Conservation (phyloP, 2,113 vertebrate genomes). For the Halichoeres trimaculatus region DNA sequence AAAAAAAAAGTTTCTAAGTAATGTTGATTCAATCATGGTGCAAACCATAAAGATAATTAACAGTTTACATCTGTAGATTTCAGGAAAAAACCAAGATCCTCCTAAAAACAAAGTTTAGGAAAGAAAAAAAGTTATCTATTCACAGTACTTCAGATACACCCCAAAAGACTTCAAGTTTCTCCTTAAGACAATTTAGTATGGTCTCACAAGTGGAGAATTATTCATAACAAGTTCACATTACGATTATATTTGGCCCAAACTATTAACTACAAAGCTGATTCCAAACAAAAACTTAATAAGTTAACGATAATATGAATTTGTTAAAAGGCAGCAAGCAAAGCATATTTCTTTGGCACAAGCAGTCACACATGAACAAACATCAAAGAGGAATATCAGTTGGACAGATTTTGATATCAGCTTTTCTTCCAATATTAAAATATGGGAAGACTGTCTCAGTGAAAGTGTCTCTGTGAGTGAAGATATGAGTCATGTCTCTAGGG, state of each 20-base stretch:
- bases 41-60: no score
- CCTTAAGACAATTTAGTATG: background rate
- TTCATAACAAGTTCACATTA: background rate
- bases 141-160: no score
- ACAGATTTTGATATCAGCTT: conserved; percentile 25
- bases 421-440: background rate
- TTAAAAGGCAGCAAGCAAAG: no score
- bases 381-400: background rate
- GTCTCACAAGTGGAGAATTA: background rate
- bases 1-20: background rate
- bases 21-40: no score
- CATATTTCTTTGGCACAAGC: no score
- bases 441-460: conserved; percentile 57
- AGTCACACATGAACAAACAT: background rate
- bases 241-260: background rate
- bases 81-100: no score
- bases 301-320: no score
- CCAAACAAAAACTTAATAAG: no score
- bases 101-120: no score
- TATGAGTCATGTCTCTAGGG: conserved; percentile 34
- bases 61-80: no score
- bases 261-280: background rate
- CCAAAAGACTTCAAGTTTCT: no score
- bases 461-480: conserved; percentile 43
- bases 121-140: no score